Evolutionary conservation across 2,113 vertebrate species (phyloP).

Genomic region (Platichthys stellatus): DNA sequence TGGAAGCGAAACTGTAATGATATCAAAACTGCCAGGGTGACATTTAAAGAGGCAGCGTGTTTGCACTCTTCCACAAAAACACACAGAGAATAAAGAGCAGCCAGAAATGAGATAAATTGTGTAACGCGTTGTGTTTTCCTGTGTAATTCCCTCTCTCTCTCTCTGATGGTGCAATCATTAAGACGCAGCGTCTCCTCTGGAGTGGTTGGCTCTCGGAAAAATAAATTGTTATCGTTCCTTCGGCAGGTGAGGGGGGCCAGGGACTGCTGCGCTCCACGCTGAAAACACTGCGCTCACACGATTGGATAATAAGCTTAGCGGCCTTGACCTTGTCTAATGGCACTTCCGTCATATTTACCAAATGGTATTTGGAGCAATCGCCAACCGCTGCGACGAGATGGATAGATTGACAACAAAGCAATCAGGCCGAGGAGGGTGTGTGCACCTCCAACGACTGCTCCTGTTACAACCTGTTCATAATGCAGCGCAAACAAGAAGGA

Average conservation of each 20-base stretch:
- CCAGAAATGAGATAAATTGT: constrained; percentile 15
- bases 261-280: constrained; percentile 53
- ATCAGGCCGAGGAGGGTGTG: constrained; percentile 64
- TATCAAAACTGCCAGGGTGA: constrained; percentile 72
- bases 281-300: constrained; percentile 56
- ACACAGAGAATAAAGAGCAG: constrained; percentile 49
- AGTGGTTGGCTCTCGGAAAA: constrained; percentile 42
- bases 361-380: constrained; percentile 67
- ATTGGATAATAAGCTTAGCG: constrained; percentile 71
- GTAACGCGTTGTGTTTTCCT: not conserved
- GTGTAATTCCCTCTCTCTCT: constrained; percentile 15
- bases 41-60: constrained; percentile 60
- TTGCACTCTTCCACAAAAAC: constrained; percentile 41
- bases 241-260: constrained; percentile 69
- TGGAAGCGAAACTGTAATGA: constrained; percentile 71
- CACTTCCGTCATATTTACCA: constrained; percentile 79
- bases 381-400: constrained; percentile 49
- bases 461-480: constrained; percentile 41
- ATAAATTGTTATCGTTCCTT: constrained; percentile 66
- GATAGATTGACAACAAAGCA: constrained; percentile 73
- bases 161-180: constrained; percentile 37
- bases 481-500: constrained; percentile 55
- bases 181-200: constrained; percentile 47
- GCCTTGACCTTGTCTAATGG: constrained; percentile 80
- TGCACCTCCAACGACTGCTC: constrained; percentile 18